These are phyloP conservation scores for Sinonovacula constricta DNA, from an alignment of 1,140 invertebrate genomes.

Conservation along the genomic window DNA sequence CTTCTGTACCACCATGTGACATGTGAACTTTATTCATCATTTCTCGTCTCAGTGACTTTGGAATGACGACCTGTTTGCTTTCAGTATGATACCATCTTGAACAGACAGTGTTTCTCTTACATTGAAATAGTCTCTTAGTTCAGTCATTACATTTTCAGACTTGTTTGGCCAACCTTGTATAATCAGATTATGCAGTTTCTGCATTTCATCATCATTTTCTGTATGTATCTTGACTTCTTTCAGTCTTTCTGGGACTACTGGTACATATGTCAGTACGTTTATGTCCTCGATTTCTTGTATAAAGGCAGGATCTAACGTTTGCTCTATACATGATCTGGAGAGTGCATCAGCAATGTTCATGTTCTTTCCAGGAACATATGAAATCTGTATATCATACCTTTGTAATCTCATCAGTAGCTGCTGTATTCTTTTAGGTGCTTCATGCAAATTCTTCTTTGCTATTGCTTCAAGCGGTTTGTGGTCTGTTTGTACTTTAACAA, in stretches of 20 bases:
- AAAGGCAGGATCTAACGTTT: not conserved
- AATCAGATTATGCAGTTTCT: conserved; percentile 39
- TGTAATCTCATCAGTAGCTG: conserved; percentile 5
- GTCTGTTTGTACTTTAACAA: conserved; percentile 68
- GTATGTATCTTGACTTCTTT: not conserved
- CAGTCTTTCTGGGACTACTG: not conserved
- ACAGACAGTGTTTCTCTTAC: not conserved
- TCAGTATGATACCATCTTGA: conserved; percentile 35
- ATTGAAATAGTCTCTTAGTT: not conserved
- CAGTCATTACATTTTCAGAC: conserved; percentile 10
- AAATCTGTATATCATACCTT: conserved; percentile 15
- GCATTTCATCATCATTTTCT: conserved; percentile 27
- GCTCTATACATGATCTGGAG: too few species aligned
- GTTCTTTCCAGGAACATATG: not conserved
- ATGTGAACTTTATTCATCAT: conserved; percentile 70
- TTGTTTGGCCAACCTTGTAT: conserved; percentile 2
- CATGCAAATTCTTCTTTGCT: conserved; percentile 69
- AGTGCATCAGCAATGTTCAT: conserved; percentile 21
- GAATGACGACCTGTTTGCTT: conserved; percentile 50
- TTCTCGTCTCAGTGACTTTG: conserved; percentile 11
- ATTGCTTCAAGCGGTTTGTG: conserved; percentile 75
- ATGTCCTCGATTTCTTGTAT: not conserved
- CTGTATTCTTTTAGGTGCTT: conserved; percentile 37
- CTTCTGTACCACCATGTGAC: conserved; percentile 68
- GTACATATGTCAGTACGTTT: not conserved